Percentiles rank a stretch among this genome's conserved stretches.
These are phyloP conservation scores for Passer domesticus DNA, from an alignment of 2,113 vertebrate genomes.

Conservation along the genomic window DNA sequence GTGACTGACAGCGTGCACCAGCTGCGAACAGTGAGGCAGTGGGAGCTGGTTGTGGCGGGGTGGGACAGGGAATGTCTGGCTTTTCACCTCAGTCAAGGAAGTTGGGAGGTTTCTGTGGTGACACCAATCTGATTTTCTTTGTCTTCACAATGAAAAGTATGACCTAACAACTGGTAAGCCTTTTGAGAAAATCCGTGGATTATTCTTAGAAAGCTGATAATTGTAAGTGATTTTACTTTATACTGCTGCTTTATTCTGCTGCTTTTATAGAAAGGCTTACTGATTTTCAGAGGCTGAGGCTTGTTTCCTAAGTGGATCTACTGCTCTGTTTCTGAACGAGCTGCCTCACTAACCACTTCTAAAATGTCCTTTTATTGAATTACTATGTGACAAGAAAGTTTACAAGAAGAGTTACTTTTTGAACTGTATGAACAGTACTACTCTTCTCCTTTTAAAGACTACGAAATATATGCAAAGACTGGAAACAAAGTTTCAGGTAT, in stretches of 20 bases:
- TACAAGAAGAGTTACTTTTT: neutral
- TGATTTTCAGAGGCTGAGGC: neutral
- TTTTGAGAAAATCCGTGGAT: neutral
- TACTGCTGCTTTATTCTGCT: neutral
- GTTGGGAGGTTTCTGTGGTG: neutral
- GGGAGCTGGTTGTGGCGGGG: neutral
- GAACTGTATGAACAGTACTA: neutral
- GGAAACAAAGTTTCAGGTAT: neutral
- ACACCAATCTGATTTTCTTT: neutral
- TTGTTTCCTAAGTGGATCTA: neutral
- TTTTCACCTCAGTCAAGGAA: neutral
- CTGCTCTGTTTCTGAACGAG: neutral
- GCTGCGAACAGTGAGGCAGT: rapidly evolving
- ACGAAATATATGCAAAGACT: neutral
- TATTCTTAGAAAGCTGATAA: neutral
- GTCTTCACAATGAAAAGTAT: neutral
- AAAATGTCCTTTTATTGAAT: neutral
- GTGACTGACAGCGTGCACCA: neutral
- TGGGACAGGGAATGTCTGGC: neutral
- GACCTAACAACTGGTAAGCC: neutral
- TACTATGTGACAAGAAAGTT: neutral
- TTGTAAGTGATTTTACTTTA: neutral
- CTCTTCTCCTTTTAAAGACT: neutral
- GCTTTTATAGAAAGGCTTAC: neutral
- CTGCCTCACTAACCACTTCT: neutral